phyloP scores from a whole-genome alignment of 2,113 vertebrate species.

The Gymnogyps californianus region DNA sequence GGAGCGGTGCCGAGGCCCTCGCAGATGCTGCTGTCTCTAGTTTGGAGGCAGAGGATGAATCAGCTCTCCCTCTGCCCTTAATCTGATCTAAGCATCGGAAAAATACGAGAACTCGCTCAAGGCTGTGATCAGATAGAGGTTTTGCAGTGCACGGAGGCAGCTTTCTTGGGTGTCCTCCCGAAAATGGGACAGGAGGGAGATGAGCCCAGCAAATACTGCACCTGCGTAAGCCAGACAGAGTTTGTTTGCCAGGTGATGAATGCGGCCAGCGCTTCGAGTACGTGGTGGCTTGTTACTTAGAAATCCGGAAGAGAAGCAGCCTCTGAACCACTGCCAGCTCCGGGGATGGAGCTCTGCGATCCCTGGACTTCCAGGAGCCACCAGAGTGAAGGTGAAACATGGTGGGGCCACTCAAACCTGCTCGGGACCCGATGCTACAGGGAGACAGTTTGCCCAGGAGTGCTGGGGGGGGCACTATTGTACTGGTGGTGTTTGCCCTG shows the following conservation, averaged over 20 bases:
- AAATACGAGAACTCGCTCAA: neutral
- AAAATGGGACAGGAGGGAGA: neutral
- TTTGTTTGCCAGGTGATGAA: neutral
- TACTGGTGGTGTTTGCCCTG: neutral
- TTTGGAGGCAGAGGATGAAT: neutral
- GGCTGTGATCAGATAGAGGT: neutral
- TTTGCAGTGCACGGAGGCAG: neutral
- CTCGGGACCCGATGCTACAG: too few relatives aligned
- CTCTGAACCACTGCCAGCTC: neutral
- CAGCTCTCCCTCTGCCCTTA: neutral
- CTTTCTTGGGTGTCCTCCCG: neutral
- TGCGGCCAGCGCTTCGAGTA: rapidly evolving
- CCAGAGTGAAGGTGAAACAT: rapidly evolving
- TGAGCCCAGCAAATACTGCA: neutral
- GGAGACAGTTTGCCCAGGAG: neutral
- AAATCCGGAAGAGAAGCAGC: neutral
- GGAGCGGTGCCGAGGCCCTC: neutral
- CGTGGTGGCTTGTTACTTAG: neutral
- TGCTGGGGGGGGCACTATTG: neutral
- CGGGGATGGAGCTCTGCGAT: neutral
- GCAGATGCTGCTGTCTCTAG: neutral
- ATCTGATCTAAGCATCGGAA: neutral
- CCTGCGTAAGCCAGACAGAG: rapidly evolving
- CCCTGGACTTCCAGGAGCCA: neutral
- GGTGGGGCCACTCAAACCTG: rapidly evolving